Conservation (phyloP, 2,113 vertebrate species). For the Melanerpes aurifrons region DNA sequence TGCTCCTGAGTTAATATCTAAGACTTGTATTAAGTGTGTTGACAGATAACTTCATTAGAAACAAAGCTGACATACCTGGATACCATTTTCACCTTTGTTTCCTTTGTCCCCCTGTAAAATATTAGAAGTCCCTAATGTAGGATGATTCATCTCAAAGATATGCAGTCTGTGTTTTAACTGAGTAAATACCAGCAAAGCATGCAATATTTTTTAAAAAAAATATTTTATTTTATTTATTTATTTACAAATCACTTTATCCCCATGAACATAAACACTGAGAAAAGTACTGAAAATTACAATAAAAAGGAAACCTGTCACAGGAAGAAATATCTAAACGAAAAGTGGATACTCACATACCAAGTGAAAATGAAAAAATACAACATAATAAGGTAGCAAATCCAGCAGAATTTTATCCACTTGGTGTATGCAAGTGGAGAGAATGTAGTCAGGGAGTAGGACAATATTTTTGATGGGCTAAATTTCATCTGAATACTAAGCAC, state of each 20-base stretch:
- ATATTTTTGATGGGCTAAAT: background rate
- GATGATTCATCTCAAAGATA: background rate
- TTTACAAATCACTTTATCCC: background rate
- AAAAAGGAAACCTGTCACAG: background rate
- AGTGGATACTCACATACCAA: background rate
- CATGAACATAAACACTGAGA: background rate
- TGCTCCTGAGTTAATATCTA: background rate
- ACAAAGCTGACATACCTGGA: conserved; percentile 73
- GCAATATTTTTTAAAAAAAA: background rate
- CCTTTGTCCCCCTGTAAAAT: conserved; percentile 83
- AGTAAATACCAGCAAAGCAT: background rate
- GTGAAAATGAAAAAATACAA: background rate
- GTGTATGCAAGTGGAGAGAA: background rate
- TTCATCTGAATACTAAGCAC: background rate
- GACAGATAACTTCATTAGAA: background rate
- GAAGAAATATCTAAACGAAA: background rate
- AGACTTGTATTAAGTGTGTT: background rate
- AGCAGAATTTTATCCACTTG: background rate
- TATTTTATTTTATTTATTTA: background rate
- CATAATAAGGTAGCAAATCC: background rate
- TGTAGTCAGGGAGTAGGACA: background rate
- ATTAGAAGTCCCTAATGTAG: conserved; percentile 4
- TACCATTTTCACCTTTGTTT: conserved; percentile 78
- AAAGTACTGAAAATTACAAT: background rate
- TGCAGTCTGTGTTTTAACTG: background rate